Evolutionary conservation across 2,888 invertebrate genomes (phyloP), one percentile per base, ranked within the genome.

Genomic region (Andrena minutula): DNA sequence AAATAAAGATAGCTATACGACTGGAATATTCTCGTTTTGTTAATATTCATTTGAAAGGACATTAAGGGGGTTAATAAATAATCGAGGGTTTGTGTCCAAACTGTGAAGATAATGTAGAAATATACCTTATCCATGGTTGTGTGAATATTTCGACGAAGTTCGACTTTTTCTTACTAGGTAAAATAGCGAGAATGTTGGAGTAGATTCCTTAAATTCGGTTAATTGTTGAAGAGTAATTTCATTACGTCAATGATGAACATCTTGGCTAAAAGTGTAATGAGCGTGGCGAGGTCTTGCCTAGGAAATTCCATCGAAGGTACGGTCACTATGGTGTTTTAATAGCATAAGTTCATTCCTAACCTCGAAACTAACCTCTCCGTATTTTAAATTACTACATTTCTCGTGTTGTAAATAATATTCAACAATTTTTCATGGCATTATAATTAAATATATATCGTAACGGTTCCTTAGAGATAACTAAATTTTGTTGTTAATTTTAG

Each of bases 251-350:
- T 30, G 70, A 93, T 93, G 93, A 93, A 90, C 72, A 72, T 90
- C 56, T 76, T 93, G 35, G 73, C 85, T 5, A 90, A 66, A 64
- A 86, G 83, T 61, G 35, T 92, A 56, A 75, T 85, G 16, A 89
- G 69, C 23, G 78, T 90, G 26, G 84, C 89, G 12, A 86, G 76
- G 60, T 66, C 86, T 20, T 90, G 84, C 35, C 8, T 91, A 16
- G 70, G 83, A 63, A 91, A 75, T 73, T 79, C 88, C 26, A 66
- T 88, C 1, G 75, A 84, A 88, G 91, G 93, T 93, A 91, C 60
- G 61, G 28, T 12, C 28, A 58, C 49, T 30, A 7, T 63, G 35
- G 41, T 1, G 8, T 26, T 10, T 53, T 7, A 41, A 60, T 49
- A 65, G 41, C 3, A 47, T 0, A 16, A 10, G 51, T 28, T 35